phyloP scores from a whole-genome alignment of 2,888 invertebrate species.

The Acleris emargana region DNA sequence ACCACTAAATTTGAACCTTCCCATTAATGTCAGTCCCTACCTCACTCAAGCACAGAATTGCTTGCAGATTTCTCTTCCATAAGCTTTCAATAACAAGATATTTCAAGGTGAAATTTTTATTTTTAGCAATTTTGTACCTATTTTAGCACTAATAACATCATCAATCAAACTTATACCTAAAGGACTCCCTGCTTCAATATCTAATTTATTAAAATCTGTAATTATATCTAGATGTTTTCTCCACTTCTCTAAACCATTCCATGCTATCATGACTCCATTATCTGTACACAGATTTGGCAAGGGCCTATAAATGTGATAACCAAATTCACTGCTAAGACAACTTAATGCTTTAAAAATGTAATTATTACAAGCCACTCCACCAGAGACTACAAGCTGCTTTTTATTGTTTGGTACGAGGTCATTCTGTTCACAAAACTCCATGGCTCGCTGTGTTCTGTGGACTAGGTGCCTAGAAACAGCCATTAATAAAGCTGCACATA shows the following conservation, averaged over 20 bases:
- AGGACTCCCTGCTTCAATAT: conserved; percentile 85
- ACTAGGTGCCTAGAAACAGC: conserved; percentile 90
- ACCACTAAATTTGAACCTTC: no score
- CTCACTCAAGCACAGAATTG: background rate
- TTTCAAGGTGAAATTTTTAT: conserved; percentile 44
- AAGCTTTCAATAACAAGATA: background rate
- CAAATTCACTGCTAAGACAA: conserved; percentile 86
- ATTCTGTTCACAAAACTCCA: conserved; percentile 87
- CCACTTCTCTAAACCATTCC: conserved; percentile 97
- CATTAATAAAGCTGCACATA: conserved; percentile 94
- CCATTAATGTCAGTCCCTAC: no score
- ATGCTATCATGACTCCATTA: conserved; percentile 99
- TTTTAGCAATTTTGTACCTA: conserved; percentile 74
- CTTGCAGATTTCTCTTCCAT: background rate
- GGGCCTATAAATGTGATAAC: conserved; percentile 89
- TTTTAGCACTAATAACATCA: conserved; percentile 81
- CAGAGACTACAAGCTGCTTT: conserved; percentile 91
- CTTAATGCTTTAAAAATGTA: conserved; percentile 89
- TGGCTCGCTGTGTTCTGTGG: conserved; percentile 92
- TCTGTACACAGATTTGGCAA: conserved; percentile 95
- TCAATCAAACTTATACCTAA: conserved; percentile 86
- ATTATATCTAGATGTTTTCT: conserved; percentile 76
- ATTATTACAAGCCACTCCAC: conserved; percentile 98
- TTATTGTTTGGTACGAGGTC: conserved; percentile 86
- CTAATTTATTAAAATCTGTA: conserved; percentile 85